phyloP scores from a whole-genome alignment of 2,888 invertebrate species.

The Scelioninae gen. 2 region DNA sequence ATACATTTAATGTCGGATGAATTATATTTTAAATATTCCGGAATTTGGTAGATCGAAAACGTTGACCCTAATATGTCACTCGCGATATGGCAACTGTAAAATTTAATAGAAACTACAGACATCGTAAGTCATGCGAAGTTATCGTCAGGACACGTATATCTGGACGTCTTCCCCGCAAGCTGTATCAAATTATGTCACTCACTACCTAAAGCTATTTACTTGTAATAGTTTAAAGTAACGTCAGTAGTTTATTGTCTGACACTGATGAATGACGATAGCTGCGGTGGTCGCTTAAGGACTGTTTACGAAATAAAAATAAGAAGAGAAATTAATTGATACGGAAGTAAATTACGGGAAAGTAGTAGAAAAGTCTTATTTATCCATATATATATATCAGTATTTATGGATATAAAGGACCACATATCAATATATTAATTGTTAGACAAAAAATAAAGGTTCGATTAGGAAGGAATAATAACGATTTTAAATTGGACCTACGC shows the following conservation, averaged over 20 bases:
- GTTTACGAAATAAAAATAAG: not conserved
- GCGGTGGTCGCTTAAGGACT: not conserved
- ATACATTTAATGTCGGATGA: not conserved
- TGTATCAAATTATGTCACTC: conserved; percentile 42
- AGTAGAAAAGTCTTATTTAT: too few relatives aligned
- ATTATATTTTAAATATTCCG: not conserved
- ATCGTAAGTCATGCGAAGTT: conserved; percentile 25
- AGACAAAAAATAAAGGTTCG: too few relatives aligned
- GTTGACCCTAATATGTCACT: conserved; percentile 24
- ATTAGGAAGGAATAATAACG: too few relatives aligned
- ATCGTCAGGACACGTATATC: conserved; percentile 14
- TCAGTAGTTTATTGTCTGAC: conserved; percentile 3
- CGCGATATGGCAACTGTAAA: not conserved
- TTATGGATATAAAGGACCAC: too few relatives aligned
- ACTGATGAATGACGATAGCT: conserved; percentile 15
- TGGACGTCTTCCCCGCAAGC: conserved; percentile 5
- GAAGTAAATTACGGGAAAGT: too few relatives aligned
- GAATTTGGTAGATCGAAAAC: not conserved
- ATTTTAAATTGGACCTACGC: too few relatives aligned
- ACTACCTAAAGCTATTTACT: conserved; percentile 34
- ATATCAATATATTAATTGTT: too few relatives aligned
- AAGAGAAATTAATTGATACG: too few relatives aligned
- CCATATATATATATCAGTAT: too few relatives aligned
- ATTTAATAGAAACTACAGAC: conserved; percentile 15
- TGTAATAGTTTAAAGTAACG: conserved; percentile 39